Conservation (phyloP, 2,113 vertebrate genomes). For the Vulpes lagopus region DNA sequence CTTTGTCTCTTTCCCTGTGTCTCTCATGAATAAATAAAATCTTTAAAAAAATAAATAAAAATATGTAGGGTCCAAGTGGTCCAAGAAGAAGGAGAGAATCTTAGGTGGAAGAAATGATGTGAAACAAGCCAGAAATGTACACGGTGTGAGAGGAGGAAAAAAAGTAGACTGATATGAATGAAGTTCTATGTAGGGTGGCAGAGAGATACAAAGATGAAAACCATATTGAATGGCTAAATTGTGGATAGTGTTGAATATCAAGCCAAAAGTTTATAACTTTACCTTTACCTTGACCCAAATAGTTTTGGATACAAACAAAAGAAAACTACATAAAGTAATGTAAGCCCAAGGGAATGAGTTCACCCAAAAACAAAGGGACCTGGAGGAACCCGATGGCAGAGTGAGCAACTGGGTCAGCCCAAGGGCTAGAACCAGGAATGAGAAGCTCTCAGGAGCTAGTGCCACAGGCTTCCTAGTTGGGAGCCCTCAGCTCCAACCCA, state of each 20-base stretch:
- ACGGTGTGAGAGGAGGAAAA: neutral
- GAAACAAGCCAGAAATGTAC: neutral
- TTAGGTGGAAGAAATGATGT: neutral
- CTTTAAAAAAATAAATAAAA: neutral
- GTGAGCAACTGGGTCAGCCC: neutral
- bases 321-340: neutral
- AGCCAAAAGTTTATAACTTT: neutral
- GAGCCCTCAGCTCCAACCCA: neutral
- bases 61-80: neutral
- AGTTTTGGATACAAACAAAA: neutral
- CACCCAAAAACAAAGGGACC: neutral
- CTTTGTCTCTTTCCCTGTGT: too few species aligned
- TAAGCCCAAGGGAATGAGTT: neutral
- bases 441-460: neutral
- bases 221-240: accelerated
- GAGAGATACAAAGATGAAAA: neutral
- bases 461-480: neutral
- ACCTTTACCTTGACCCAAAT: neutral
- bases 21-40: too few species aligned
- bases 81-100: neutral
- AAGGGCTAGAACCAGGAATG: neutral
- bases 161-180: neutral
- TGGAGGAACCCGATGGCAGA: neutral
- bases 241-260: neutral
- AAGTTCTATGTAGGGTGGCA: accelerated